Evolutionary conservation across 2,888 invertebrate species (phyloP).

Genomic region (Pammene aurita): DNA sequence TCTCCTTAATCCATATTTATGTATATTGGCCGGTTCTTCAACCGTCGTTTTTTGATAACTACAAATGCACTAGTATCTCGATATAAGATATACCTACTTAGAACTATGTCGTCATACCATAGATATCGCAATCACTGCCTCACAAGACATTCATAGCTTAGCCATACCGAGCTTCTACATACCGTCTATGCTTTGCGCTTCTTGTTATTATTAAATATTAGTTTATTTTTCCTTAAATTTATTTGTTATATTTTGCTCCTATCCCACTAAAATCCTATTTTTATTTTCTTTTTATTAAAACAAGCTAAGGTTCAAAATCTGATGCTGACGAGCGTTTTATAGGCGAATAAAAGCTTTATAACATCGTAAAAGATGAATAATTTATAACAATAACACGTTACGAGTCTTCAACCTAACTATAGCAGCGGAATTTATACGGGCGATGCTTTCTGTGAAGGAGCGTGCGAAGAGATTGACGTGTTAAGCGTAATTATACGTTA

Average conservation of each 20-base stretch:
- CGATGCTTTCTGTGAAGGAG: conserved; percentile 10
- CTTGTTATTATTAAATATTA: conserved; percentile 68
- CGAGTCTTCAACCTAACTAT: conserved; percentile 24
- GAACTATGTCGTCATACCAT: conserved; percentile 59
- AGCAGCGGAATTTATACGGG: not conserved
- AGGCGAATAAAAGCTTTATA: conserved; percentile 34
- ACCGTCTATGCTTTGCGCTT: conserved; percentile 79
- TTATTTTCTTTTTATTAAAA: conserved; percentile 47
- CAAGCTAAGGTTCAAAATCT: conserved; percentile 25
- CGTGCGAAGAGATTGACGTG: conserved; percentile 6
- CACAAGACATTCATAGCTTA: conserved; percentile 83
- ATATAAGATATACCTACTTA: conserved; percentile 45
- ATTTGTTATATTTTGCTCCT: conserved; percentile 61
- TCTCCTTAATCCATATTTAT: conserved; percentile 12
- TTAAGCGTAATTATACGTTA: too few species aligned
- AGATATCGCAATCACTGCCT: conserved; percentile 81
- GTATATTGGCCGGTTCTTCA: not conserved
- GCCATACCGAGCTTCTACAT: conserved; percentile 71
- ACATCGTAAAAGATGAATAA: conserved; percentile 33
- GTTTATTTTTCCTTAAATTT: conserved; percentile 64
- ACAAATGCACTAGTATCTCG: conserved; percentile 51
- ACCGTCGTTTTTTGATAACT: conserved; percentile 14
- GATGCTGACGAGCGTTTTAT: conserved; percentile 32
- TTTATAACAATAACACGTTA: conserved; percentile 32
- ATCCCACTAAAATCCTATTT: conserved; percentile 63